Evolutionary conservation across 2,113 vertebrate genomes (phyloP), one percentile per base, ranked within the genome.

Genomic region (Acanthisitta chloris): DNA sequence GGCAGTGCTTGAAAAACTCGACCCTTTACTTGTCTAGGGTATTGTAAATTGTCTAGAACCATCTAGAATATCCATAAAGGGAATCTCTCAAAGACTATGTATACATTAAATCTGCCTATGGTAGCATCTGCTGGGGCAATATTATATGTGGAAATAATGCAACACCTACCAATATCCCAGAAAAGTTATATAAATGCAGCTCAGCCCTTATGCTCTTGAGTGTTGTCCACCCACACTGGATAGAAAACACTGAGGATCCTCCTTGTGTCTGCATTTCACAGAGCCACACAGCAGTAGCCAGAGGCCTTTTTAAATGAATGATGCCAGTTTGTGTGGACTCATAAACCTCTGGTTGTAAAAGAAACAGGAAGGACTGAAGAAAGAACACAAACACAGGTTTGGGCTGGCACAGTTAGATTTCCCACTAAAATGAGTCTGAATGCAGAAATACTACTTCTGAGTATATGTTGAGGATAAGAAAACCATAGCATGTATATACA

Each of bases 221-320:
- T 78, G 80, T 38, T 84, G 9, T 18, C 25, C 10, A 17, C 26
- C 23, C 7, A 3, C 55, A 28, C 54, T 64, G 42, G 18, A 17
- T 34, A 34, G 20, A 77, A 92, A 83, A 80, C 61, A 59, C 0
- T 74, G 34, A 78, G 16, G 33, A 12, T 65, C 34, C 64, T 64
- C 40, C 57, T 48, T 49, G 13, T 23, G 12, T 76, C 65, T 65
- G 25, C 74, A 48, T 2, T 67, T 59, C 26, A 57, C 33, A 40
- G 8, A 62, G 42, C 24, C 16, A 14, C 0, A 0, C 31, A 26
- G 14, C 26, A 62, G 19, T 29, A 76, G 46, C 38, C 4, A 2
- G 25, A 45, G 46, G 40, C 51, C n/a, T 67, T 55, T 55, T 57
- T 2, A 67, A 84, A 72, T 26, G 17, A 13, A 14, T 15, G 9